Evolutionary conservation across 2,113 vertebrate genomes (phyloP).

Genomic region (Anarrhichthys ocellatus): DNA sequence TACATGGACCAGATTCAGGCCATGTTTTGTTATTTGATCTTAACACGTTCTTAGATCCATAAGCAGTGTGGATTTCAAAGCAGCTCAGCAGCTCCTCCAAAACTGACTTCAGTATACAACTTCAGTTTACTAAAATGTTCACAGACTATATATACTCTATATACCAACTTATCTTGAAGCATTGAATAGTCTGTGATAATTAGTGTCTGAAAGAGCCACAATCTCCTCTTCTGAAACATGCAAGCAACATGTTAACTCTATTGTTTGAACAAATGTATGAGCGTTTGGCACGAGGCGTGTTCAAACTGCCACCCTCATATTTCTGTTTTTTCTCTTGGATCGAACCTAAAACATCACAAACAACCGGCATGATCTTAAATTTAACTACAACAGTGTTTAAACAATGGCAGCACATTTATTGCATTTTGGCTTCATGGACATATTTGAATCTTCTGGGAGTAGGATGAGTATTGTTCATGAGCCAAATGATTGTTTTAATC

Average conservation of each 20-base stretch:
- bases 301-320: slow-evolving; percentile 27
- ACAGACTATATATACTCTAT: not conserved
- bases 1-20: not conserved
- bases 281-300: slow-evolving; percentile 7
- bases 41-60: not conserved
- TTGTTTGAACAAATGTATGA: slow-evolving; percentile 25
- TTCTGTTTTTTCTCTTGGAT: slow-evolving; percentile 40
- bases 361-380: slow-evolving; percentile 10
- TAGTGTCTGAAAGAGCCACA: slow-evolving; percentile 1
- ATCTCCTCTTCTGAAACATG: not conserved
- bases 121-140: not conserved
- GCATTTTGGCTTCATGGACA: not conserved
- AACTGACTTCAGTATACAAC: not conserved
- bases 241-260: slow-evolving; percentile 12
- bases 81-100: not conserved
- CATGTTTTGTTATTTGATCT: not conserved
- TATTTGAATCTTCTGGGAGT: slow-evolving; percentile 13
- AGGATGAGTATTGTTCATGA: not conserved
- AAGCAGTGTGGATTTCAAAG: not conserved
- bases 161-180: slow-evolving; percentile 10
- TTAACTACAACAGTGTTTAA: slow-evolving; percentile 1
- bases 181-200: slow-evolving; percentile 21
- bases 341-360: not conserved
- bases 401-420: not conserved
- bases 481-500: slow-evolving; percentile 7